Percentiles rank a stretch among this genome's conserved stretches.
Conservation (phyloP, 2,888 invertebrate species). For the Pyrgus malvae region DNA sequence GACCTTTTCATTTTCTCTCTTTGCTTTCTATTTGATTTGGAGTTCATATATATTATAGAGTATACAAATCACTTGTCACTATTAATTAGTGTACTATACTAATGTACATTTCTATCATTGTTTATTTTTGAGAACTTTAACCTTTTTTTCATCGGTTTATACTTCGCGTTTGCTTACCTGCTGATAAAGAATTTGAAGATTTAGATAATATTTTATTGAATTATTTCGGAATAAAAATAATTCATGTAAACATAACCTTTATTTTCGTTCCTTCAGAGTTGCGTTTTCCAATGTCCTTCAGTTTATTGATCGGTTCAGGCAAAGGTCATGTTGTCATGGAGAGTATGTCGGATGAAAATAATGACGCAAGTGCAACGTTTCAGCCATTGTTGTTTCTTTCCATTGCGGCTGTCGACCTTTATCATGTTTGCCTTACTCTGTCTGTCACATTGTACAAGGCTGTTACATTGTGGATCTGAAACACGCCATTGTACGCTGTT, state of each 20-base stretch:
- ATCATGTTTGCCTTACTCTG: conserved; percentile 21
- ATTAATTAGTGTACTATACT: no score
- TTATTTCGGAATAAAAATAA: no score
- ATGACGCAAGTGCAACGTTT: conserved; percentile 27
- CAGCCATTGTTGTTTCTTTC: conserved; percentile 23
- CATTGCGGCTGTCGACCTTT: conserved; percentile 27
- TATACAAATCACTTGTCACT: no score
- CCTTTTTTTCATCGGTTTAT: no score
- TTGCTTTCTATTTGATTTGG: not conserved
- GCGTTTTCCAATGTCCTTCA: conserved; percentile 15
- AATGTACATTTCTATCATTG: no score
- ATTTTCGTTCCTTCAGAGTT: not conserved
- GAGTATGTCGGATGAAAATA: conserved; percentile 19
- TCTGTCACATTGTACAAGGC: conserved; percentile 25
- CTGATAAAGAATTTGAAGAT: no score
- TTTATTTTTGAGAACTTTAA: no score
- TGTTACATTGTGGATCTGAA: conserved; percentile 23
- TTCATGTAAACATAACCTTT: no score
- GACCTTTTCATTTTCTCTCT: not conserved
- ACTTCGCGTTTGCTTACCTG: no score
- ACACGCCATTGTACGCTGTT: conserved; percentile 17
- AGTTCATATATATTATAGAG: no score
- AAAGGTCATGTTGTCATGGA: conserved; percentile 20
- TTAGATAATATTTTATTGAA: no score
- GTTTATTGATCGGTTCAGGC: conserved; percentile 25